Percentiles rank a stretch among this genome's conserved stretches.
These are phyloP conservation scores for Hepsetus odoe DNA, from an alignment of 2,113 vertebrate species.

Conservation along the genomic window DNA sequence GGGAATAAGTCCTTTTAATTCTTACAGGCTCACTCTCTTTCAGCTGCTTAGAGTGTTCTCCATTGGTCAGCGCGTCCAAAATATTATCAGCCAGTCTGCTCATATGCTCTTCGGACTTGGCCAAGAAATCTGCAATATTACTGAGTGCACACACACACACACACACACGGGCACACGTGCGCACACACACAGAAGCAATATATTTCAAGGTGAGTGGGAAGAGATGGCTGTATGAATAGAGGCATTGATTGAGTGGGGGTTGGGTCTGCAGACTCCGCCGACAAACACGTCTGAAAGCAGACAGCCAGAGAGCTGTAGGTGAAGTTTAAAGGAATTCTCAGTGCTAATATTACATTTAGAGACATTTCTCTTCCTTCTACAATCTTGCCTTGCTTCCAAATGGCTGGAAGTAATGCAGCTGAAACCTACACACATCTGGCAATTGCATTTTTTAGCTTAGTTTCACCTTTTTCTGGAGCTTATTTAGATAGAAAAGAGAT, in stretches of 20 bases:
- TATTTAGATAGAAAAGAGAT: too few relatives aligned
- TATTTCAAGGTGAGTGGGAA: conserved; percentile 6
- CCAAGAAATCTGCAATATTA: conserved; percentile 86
- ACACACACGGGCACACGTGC: conserved; percentile 19
- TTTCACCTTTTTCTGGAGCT: too few relatives aligned
- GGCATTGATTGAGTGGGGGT: neutral
- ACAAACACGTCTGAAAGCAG: neutral
- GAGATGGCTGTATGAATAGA: conserved; percentile 25
- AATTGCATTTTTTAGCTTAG: neutral
- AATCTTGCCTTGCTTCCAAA: neutral
- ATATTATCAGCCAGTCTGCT: conserved; percentile 92
- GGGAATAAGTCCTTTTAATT: neutral
- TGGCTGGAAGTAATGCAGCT: neutral
- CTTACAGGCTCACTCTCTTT: conserved; percentile 81
- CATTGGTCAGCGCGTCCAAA: conserved; percentile 90
- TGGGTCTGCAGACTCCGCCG: neutral
- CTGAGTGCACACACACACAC: conserved; percentile 12
- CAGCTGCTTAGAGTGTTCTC: conserved; percentile 87
- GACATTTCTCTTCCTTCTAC: neutral
- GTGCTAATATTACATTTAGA: neutral
- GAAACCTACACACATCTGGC: neutral
- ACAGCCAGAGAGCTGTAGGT: neutral
- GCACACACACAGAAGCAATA: conserved; percentile 13
- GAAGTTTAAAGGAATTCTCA: neutral
- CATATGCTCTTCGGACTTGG: conserved; percentile 86